These are phyloP conservation scores for Trachops cirrhosus DNA, from an alignment of 2,797 vertebrate genomes.

Conservation along the genomic window DNA sequence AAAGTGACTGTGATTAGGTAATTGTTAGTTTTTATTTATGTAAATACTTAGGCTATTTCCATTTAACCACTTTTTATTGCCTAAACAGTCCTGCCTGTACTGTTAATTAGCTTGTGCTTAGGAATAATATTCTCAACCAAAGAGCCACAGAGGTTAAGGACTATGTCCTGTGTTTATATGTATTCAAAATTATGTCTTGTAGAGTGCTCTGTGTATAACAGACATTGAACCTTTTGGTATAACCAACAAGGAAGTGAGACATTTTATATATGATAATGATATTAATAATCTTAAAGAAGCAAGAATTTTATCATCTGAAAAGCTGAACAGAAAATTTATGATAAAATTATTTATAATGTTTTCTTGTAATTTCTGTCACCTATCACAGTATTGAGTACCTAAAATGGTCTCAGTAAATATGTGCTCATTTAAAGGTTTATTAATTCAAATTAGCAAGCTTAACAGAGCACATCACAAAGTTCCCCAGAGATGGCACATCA, in stretches of 20 bases:
- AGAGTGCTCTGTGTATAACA: neutral
- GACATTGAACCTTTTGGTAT: neutral
- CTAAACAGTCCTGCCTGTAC: neutral
- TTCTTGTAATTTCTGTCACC: neutral
- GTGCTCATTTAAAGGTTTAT: neutral
- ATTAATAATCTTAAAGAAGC: conserved; percentile 10
- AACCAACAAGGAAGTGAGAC: neutral
- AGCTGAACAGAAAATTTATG: neutral
- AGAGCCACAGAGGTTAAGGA: neutral
- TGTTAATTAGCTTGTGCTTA: neutral
- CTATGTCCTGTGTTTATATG: neutral
- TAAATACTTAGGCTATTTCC: neutral
- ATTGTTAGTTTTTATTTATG: neutral
- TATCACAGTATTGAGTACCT: neutral
- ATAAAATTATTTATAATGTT: neutral
- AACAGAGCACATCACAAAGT: neutral
- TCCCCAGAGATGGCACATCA: neutral
- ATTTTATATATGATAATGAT: neutral
- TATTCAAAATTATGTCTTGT: neutral
- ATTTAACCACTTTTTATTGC: neutral
- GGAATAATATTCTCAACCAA: neutral
- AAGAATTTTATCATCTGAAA: conserved; percentile 2
- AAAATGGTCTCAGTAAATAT: neutral
- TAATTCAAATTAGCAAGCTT: neutral
- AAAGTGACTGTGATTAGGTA: neutral